A percentile compares a stretch with the other conserved stretches of the same genome.
Conservation (phyloP, 1,140 invertebrate species). For the Drosophila athabasca region DNA sequence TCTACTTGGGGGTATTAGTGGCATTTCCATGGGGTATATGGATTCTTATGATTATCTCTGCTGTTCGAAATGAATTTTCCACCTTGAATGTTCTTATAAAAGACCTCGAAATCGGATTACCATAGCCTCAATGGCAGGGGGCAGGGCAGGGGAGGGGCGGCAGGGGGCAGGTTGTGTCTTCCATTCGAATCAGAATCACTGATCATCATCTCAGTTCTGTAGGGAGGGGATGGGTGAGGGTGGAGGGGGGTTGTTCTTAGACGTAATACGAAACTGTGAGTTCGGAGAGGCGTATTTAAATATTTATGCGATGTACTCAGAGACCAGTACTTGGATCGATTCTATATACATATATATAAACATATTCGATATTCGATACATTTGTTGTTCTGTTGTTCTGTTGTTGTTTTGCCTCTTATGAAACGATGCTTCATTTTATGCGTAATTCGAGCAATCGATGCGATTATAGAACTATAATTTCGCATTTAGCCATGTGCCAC, state of each 20-base stretch:
- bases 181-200: not conserved
- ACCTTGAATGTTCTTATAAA: not conserved
- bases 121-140: not conserved
- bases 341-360: not conserved
- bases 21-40: not conserved
- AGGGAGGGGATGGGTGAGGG: not conserved
- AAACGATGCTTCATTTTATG: slow-evolving; percentile 48
- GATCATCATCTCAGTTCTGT: slow-evolving; percentile 5
- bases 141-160: too few relatives aligned
- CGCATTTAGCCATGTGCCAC: slow-evolving; percentile 38
- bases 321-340: too few relatives aligned
- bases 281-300: slow-evolving; percentile 32
- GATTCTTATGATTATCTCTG: too few relatives aligned
- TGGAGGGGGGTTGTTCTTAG: not conserved
- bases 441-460: slow-evolving; percentile 58
- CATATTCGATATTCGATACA: not conserved
- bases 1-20: not conserved
- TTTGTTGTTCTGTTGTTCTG: not conserved
- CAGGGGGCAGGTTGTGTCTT: too few relatives aligned
- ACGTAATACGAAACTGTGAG: slow-evolving; percentile 52
- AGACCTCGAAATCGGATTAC: slow-evolving; percentile 4
- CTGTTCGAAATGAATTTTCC: not conserved
- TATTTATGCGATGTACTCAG: not conserved
- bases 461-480: slow-evolving; percentile 52
- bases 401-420: slow-evolving; percentile 31